Conservation (phyloP, 92 coral and sea anemone species). For the Parazoanthus darwini region DNA sequence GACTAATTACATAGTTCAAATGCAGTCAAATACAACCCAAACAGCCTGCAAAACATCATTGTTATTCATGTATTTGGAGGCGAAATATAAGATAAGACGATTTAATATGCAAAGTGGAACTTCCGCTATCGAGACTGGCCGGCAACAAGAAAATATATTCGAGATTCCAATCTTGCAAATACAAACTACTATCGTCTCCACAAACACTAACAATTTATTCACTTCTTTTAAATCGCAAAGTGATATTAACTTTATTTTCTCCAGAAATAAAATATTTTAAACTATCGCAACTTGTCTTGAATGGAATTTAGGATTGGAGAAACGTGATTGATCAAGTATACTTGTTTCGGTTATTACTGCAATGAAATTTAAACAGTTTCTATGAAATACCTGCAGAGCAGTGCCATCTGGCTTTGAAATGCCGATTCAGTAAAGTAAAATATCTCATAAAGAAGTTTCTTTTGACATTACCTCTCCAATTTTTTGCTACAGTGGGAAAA, state of each 20-base stretch:
- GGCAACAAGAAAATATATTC: neutral
- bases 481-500: neutral
- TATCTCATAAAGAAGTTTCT: neutral
- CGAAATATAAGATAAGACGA: neutral
- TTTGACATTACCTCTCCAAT: neutral
- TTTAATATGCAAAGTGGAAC: constrained; percentile 16
- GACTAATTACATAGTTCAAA: constrained; percentile 1
- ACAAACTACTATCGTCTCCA: neutral
- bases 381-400: constrained; percentile 14
- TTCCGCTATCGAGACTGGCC: constrained; percentile 21
- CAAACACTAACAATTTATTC: neutral
- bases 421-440: neutral
- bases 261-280: too few species aligned
- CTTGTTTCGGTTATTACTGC: constrained; percentile 9
- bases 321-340: neutral
- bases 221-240: neutral
- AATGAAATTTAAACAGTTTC: constrained; percentile 15
- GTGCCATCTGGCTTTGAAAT: neutral
- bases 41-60: constrained; percentile 15
- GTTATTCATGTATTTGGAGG: constrained; percentile 37
- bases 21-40: constrained; percentile 4
- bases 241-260: neutral
- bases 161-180: constrained; percentile 9
- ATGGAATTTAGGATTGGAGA: neutral
- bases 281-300: neutral